Evolutionary conservation across 1,140 invertebrate species (phyloP).

Genomic region (Apis cerana): DNA sequence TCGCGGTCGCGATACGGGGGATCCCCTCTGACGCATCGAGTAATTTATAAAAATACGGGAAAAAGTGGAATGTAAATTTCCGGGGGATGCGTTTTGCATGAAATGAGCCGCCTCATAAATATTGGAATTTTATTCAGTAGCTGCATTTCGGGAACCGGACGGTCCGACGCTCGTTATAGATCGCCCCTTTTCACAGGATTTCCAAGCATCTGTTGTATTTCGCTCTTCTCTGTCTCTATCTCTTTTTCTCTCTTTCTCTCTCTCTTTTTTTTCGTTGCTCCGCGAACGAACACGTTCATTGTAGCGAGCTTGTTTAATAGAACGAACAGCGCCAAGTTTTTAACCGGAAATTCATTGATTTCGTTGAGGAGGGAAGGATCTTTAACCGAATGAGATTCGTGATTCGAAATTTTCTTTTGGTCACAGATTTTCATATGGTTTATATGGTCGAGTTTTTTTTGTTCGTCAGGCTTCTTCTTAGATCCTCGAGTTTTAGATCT

Average conservation of each 20-base stretch:
- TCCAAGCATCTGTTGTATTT: slow-evolving; percentile 42
- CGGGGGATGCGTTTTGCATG: slow-evolving; percentile 49
- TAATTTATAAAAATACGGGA: slow-evolving; percentile 52
- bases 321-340: background rate
- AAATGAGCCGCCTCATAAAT: slow-evolving; percentile 53
- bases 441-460: background rate
- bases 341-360: slow-evolving; percentile 17
- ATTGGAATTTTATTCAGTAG: slow-evolving; percentile 56
- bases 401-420: background rate
- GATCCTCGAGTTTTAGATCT: no score
- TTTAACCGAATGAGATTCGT: background rate
- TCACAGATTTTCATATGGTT: background rate
- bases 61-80: slow-evolving; percentile 55
- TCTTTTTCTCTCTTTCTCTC: no score
- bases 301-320: slow-evolving; percentile 24
- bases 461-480: no score
- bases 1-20: background rate
- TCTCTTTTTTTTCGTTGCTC: no score
- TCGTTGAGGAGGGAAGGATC: no score
- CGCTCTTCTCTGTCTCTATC: no score
- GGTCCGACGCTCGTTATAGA: slow-evolving; percentile 49
- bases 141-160: slow-evolving; percentile 47
- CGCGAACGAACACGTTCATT: slow-evolving; percentile 17
- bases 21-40: slow-evolving; percentile 27
- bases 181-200: slow-evolving; percentile 37